These are phyloP conservation scores for Triplophysa siluroides DNA, from an alignment of 2,113 vertebrate species.

Conservation along the genomic window DNA sequence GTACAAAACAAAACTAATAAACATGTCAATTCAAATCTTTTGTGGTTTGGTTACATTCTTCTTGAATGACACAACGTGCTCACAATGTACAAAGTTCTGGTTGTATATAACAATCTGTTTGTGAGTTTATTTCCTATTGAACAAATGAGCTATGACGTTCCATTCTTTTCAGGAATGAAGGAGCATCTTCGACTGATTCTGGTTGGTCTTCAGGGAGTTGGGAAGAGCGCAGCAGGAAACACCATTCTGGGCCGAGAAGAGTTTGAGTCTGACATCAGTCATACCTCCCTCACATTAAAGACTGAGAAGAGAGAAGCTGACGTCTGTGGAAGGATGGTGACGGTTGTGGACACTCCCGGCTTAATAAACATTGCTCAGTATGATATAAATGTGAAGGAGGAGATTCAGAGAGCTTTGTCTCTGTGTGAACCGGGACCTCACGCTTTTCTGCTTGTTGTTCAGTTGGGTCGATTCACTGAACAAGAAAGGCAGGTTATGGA, in stretches of 20 bases:
- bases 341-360: slow-evolving; percentile 52
- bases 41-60: no score
- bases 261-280: slow-evolving; percentile 35
- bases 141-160: slow-evolving; percentile 32
- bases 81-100: background rate
- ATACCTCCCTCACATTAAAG: slow-evolving; percentile 12
- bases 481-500: slow-evolving; percentile 43
- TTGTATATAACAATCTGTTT: background rate
- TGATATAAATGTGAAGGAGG: slow-evolving; percentile 7
- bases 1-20: background rate
- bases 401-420: slow-evolving; percentile 32
- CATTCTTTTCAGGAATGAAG: slow-evolving; percentile 33
- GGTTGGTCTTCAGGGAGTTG: slow-evolving; percentile 48
- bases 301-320: slow-evolving; percentile 10
- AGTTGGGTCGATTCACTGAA: slow-evolving; percentile 51
- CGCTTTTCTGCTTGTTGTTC: slow-evolving; percentile 48
- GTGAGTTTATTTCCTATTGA: background rate
- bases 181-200: slow-evolving; percentile 32
- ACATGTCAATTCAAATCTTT: background rate
- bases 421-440: slow-evolving; percentile 50
- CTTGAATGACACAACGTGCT: no score
- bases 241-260: slow-evolving; percentile 31
- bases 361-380: slow-evolving; percentile 2
- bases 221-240: slow-evolving; percentile 48
- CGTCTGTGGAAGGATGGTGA: slow-evolving; percentile 17